Conservation (phyloP, 2,888 invertebrate species). For the Plagiodera versicolora region DNA sequence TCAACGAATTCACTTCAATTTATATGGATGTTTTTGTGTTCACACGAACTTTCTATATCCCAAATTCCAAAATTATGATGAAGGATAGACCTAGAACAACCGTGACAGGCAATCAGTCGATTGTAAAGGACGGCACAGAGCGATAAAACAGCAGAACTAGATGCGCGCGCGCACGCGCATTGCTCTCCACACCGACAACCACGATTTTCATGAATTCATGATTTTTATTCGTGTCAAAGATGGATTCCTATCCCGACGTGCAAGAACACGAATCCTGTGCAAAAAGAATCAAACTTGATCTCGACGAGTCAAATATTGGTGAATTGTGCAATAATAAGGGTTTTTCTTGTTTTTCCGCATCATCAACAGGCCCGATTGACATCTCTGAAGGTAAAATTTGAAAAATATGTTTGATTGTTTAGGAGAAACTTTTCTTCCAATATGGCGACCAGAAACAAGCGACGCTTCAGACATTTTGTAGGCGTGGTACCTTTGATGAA, state of each 20-base stretch:
- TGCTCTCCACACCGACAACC: slow-evolving; percentile 42
- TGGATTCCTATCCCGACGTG: slow-evolving; percentile 55
- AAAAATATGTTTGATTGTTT: slow-evolving; percentile 55
- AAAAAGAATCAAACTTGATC: slow-evolving; percentile 53
- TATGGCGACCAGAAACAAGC: slow-evolving; percentile 52
- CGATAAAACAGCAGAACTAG: slow-evolving; percentile 9
- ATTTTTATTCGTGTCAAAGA: slow-evolving; percentile 55
- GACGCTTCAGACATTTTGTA: slow-evolving; percentile 53
- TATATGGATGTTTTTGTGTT: slow-evolving; percentile 23
- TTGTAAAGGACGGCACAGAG: neutral
- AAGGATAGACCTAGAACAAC: slow-evolving; percentile 35
- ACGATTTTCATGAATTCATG: slow-evolving; percentile 25
- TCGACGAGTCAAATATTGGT: slow-evolving; percentile 47
- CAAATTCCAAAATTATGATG: slow-evolving; percentile 27
- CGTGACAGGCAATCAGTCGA: slow-evolving; percentile 29
- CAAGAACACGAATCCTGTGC: slow-evolving; percentile 54
- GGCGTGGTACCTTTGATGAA: slow-evolving; percentile 49
- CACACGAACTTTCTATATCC: slow-evolving; percentile 29
- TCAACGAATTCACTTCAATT: slow-evolving; percentile 29
- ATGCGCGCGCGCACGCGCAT: slow-evolving; percentile 35
- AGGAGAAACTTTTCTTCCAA: slow-evolving; percentile 51
- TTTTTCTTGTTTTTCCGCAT: slow-evolving; percentile 50
- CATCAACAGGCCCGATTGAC: slow-evolving; percentile 48
- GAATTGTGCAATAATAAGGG: slow-evolving; percentile 50
- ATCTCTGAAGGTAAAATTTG: slow-evolving; percentile 54